Conservation (phyloP, 2,888 invertebrate genomes). For the Baccha elongata region DNA sequence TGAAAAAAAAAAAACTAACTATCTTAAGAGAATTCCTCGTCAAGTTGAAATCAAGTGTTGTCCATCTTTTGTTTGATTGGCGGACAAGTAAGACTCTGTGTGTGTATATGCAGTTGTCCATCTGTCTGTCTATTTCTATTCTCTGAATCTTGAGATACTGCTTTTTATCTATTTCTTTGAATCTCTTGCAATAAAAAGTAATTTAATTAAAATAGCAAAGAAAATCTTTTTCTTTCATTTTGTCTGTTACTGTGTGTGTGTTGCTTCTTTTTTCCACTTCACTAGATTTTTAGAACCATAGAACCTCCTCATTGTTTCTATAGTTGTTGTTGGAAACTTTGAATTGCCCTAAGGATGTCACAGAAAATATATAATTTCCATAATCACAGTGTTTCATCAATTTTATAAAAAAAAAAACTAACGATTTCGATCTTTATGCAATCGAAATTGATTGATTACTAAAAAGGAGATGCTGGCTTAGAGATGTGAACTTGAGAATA, state of each 20-base stretch:
- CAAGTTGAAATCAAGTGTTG: conserved; percentile 37
- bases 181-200: conserved; percentile 32
- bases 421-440: conserved; percentile 54
- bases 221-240: too few species aligned
- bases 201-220: conserved; percentile 55
- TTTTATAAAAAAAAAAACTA: conserved; percentile 3
- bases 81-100: conserved; percentile 24
- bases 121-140: conserved; percentile 21
- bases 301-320: not conserved
- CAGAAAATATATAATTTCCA: conserved; percentile 56
- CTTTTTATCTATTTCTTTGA: conserved; percentile 20
- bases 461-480: not conserved
- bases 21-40: not conserved
- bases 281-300: conserved; percentile 14
- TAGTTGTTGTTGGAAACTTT: not conserved
- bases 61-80: conserved; percentile 55
- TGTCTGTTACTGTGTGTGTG: not conserved
- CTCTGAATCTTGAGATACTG: conserved; percentile 10
- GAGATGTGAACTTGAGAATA: conserved; percentile 47
- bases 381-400: conserved; percentile 48
- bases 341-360: conserved; percentile 56
- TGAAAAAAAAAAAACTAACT: conserved; percentile 44
- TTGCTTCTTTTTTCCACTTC: conserved; percentile 22
- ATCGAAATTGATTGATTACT: conserved; percentile 67
- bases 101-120: not conserved